Evolutionary conservation across 1,140 invertebrate species (phyloP), one percentile per base, ranked within the genome.

Genomic region (Venustaconcha ellipsiformis): DNA sequence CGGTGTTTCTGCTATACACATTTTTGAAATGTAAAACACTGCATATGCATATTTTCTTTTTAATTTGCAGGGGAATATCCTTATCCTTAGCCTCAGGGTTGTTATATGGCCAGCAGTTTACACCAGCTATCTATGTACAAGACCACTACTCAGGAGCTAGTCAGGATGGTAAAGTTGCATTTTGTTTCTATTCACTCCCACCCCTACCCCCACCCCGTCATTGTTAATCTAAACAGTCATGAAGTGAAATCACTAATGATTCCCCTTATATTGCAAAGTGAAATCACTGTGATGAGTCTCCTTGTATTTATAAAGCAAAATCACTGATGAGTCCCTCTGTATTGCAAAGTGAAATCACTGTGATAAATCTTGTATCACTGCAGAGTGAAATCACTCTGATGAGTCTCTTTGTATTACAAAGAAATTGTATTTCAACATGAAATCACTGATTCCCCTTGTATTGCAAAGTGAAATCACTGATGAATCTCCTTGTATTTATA

Each of bases 81-180:
- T 71, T 89, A 58, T 83, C 89, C 11, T 67, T 89, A 3, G 37
- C 88, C 48, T 89, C 90, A 65, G 90, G 90, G 11, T n/a, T 89
- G 11, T 82, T 90, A 13, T 91, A 90, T 80, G 90, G 90, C 26
- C 66, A 89, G n/a, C 84, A 82, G 23, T 91, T 91, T 78, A 84
- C 86, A 37, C 90, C 90, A 12, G 81, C 89, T 26, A 86, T 90
- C 59, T 89, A 90, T 73, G 81, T 90, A 1, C 87, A 91, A 80
- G 88, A 91, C 67, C 83, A 89, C 23, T 77, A 77, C 60, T 8
- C 56, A 30, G 73, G 72, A 37, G 72, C 82, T 30, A 88, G 85
- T 76, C 69, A 81, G 69, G 81, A 87, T 75, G 85, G 88, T 87
- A 76, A 76, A 67, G 70, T 58, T 64, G 11, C 58, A 66, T 71